Evolutionary conservation across 1,140 invertebrate genomes (phyloP).

Genomic region (Drosophila insularis): DNA sequence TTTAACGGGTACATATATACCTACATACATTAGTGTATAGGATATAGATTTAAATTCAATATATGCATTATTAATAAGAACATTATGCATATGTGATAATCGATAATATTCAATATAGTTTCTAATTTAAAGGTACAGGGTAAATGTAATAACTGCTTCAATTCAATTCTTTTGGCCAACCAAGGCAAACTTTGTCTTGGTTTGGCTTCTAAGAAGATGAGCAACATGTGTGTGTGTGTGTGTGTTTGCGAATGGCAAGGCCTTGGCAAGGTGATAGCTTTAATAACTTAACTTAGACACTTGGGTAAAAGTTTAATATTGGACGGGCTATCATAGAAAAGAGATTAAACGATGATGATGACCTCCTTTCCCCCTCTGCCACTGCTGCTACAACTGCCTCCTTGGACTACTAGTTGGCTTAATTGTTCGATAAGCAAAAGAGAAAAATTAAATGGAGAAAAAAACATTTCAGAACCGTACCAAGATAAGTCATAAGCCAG

Average conservation of each 20-base stretch:
- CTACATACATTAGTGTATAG: no score
- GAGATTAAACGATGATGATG: neutral
- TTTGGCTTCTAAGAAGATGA: conserved; percentile 22
- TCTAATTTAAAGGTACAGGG: no score
- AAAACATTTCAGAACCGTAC: neutral
- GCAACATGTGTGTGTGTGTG: conserved; percentile 63
- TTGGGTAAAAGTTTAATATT: conserved; percentile 20
- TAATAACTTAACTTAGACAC: conserved; percentile 35
- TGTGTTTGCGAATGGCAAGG: neutral
- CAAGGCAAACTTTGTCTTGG: conserved; percentile 56
- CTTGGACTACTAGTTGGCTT: neutral
- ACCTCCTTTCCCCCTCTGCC: neutral
- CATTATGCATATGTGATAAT: no score
- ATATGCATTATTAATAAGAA: no score
- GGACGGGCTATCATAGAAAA: neutral
- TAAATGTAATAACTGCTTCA: no score
- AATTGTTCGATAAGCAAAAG: neutral
- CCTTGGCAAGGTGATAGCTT: conserved; percentile 10
- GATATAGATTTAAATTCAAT: no score
- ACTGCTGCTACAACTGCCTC: no score
- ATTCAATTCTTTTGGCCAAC: conserved; percentile 17
- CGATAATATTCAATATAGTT: no score
- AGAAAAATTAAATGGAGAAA: neutral
- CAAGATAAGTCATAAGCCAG: no score
- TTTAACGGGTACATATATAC: no score